Conservation (phyloP, 2,888 invertebrate species). For the Lasius platythorax region DNA sequence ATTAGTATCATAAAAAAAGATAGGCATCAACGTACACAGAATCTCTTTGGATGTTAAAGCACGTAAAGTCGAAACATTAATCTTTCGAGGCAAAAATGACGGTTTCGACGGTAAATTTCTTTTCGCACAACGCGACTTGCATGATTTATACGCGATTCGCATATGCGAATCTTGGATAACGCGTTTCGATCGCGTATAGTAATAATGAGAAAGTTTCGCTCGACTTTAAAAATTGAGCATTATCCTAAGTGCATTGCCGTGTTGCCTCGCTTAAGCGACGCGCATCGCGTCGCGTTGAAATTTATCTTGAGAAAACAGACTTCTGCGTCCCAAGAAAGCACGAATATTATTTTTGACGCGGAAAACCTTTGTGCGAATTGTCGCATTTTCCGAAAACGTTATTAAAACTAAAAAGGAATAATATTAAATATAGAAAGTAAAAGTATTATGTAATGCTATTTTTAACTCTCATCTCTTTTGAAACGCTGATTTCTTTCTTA, state of each 20-base stretch:
- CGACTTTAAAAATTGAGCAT: conserved; percentile 52
- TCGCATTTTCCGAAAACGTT: conserved; percentile 5
- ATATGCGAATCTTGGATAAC: conserved; percentile 23
- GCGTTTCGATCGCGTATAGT: conserved; percentile 30
- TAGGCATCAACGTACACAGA: neutral
- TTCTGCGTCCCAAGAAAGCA: conserved; percentile 5
- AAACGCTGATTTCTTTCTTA: too few relatives aligned
- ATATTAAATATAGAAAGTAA: conserved; percentile 14
- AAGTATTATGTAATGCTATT: neutral
- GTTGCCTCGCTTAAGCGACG: conserved; percentile 43
- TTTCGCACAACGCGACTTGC: conserved; percentile 26
- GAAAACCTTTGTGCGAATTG: conserved; percentile 3
- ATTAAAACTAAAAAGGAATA: neutral
- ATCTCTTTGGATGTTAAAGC: neutral
- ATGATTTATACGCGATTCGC: conserved; percentile 36
- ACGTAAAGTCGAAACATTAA: neutral
- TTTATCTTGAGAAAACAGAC: conserved; percentile 44
- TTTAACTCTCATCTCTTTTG: neutral
- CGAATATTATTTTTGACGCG: conserved; percentile 22
- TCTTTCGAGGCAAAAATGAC: neutral
- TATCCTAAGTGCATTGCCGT: conserved; percentile 54
- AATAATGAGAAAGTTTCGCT: conserved; percentile 48
- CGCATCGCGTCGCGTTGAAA: conserved; percentile 45
- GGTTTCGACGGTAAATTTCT: conserved; percentile 14
- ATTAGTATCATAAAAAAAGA: neutral